Conservation (phyloP, 2,113 vertebrate genomes). For the Semnopithecus entellus region DNA sequence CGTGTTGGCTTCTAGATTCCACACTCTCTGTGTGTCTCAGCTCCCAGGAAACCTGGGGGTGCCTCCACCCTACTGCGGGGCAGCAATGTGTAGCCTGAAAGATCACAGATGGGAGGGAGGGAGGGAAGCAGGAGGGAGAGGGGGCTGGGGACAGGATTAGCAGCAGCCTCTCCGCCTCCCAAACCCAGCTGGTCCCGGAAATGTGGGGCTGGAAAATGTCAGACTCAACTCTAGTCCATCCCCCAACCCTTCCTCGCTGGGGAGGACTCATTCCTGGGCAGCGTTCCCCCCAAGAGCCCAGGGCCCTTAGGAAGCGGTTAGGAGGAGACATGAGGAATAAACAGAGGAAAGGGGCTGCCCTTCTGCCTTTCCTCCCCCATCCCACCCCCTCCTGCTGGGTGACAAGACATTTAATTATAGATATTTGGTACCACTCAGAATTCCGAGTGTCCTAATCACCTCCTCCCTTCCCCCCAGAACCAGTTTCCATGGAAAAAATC, state of each 20-base stretch:
- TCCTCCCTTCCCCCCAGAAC: conserved; percentile 39
- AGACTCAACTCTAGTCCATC: conserved; percentile 13
- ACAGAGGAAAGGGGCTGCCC: conserved; percentile 34
- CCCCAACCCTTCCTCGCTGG: not conserved
- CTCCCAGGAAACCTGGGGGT: not conserved
- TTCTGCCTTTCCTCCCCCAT: conserved; percentile 19
- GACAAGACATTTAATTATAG: conserved; percentile 77
- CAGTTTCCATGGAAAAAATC: conserved; percentile 71
- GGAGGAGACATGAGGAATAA: not conserved
- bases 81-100: not conserved
- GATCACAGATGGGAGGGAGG: conserved; percentile 39
- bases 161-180: conserved; percentile 34
- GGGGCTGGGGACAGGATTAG: conserved; percentile 62
- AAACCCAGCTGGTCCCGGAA: conserved; percentile 67
- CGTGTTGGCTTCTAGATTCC: not conserved
- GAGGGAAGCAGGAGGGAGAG: conserved; percentile 12
- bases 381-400: conserved; percentile 42
- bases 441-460: conserved; percentile 57
- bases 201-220: conserved; percentile 61
- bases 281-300: not conserved
- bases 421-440: conserved; percentile 55
- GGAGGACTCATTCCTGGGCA: conserved; percentile 28
- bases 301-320: not conserved
- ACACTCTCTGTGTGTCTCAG: not conserved
- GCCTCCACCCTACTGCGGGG: not conserved